Percentiles rank a stretch among this genome's conserved stretches.
phyloP scores from a whole-genome alignment of 2,113 vertebrate species.

The Trematomus loennbergii region DNA sequence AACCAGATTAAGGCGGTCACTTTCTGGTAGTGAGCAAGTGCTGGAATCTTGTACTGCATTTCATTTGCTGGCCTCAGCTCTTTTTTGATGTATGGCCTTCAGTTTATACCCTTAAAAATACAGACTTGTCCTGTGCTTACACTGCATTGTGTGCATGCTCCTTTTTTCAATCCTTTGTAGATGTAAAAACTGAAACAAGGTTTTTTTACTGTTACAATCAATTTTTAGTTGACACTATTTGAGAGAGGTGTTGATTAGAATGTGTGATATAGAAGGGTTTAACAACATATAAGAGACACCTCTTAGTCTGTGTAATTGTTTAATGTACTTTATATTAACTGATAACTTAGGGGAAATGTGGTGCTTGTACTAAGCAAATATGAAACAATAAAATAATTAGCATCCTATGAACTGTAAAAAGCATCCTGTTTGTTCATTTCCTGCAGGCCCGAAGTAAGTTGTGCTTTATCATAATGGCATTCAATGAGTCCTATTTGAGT shows the following conservation, averaged over 20 bases:
- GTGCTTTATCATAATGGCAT: not conserved
- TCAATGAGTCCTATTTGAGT: not conserved
- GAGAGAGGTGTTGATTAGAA: not conserved
- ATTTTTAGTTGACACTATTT: not conserved
- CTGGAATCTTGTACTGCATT: conserved; percentile 51
- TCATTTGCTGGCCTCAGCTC: conserved; percentile 60
- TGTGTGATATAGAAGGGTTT: not conserved
- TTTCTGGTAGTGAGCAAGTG: conserved; percentile 49
- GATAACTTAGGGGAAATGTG: too few relatives aligned
- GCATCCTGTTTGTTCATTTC: too few relatives aligned
- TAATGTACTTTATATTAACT: too few relatives aligned
- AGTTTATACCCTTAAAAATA: conserved; percentile 32
- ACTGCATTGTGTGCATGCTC: conserved; percentile 34
- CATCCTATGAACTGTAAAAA: too few relatives aligned
- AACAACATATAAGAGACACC: too few relatives aligned
- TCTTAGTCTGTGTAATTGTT: too few relatives aligned
- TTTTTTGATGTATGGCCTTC: conserved; percentile 56
- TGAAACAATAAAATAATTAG: too few relatives aligned
- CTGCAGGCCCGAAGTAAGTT: not conserved
- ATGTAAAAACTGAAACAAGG: not conserved
- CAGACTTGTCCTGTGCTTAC: conserved; percentile 45
- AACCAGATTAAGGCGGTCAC: conserved; percentile 56
- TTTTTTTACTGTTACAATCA: not conserved
- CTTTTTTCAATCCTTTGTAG: not conserved
- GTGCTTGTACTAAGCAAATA: too few relatives aligned